Base-by-base conservation (phyloP, 1,140 invertebrate species). In the Nasonia longicornis region DNA sequence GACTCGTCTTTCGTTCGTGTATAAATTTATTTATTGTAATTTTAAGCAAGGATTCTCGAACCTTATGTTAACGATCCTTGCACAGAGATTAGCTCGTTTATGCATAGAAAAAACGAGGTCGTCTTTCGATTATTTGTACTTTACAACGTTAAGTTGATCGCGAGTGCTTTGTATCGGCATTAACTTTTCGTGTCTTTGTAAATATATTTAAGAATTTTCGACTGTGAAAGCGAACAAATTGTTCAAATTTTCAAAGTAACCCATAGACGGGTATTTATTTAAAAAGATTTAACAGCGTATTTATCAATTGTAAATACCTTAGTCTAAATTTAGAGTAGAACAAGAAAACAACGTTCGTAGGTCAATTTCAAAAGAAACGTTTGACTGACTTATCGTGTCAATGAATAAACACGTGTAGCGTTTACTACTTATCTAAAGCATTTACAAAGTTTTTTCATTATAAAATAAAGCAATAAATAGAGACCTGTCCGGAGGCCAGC, bases 1-100 rank as follows among this genome's bases (percentile, higher is more conserved):
- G 67, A 42, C 66, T 58, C 20, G 52, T 70, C 58, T 72, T 71
- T 31, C 20, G 6, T 73, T 22, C 67, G 26, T 73, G 70, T 79
- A 79, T 80, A 79, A 72, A 74, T 75, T 74, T 81, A 81, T 81
- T 81, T 81, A 81, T 81, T 81, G 58, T 52, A 70, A 75, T 35
- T 70, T 75, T 52, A 29, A 71, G 79, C 63, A 76, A 76, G n/a
- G 66, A 66, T 81, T 81, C 22, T 52, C 6, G 16, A 69, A 3
- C 29, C n/a, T 45, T 77, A 22, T 63, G 31, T 71, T 29, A 20
- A 22, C 48, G 52, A 73, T 35, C 71, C 48, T 79, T 73, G 58
- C 52, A 69, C 63, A 52, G 31, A 72, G 48, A 31, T 69, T 72
- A 42, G 48, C 52, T 78, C 29, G 22, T 77, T 52, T 58, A 70